Base-by-base conservation (phyloP, 1,140 invertebrate species). In the Zaprionus gabonicus region DNA sequence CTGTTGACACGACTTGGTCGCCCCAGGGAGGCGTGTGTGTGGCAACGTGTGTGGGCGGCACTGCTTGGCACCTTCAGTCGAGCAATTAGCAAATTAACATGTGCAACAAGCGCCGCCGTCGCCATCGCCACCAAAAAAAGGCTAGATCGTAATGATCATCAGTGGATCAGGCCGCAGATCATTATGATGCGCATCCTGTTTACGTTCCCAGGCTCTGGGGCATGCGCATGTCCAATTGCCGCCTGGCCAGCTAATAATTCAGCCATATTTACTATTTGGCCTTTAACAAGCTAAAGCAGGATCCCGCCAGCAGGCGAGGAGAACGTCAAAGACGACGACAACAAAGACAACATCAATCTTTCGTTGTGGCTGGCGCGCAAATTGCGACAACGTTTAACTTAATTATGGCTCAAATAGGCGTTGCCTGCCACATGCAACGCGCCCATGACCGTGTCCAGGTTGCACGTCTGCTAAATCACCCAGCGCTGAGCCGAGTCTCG, bases 381-480 rank as follows among this genome's bases (percentile, higher is more conserved):
- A 85, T 84, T 85, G 81, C 85, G 85, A 91, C 85, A 90, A 90
- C 85, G 85, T 90, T 90, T 90, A 91, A 90, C 85, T 90, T 90
- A 91, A 90, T 91, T 90, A 91, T 75, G 68, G 76, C 86, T 80
- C 81, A 90, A 90, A 90, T 90, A 85, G 85, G 85, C 85, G 85
- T 90, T 82, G 75, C 81, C 72, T 82, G 75, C 81, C 72, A 78
- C 80, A 78, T 56, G 36, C 64, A 67, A 56, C 64, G 38, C 70
- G 84, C 73, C 78, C 75, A 88, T 84, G 86, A 76, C 76, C 80
- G 80, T 78, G 80, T 84, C 76, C 72, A 65, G 46, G 28, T 44
- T 34, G 38, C 62, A 41, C 46, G 36, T 59, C 59, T 62, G 20
- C 58, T 46, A 46, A 46, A 46, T 46, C 41, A 46, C 41, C 41